Base-by-base conservation (phyloP, 1,140 invertebrate genomes). In the Spodoptera litura region DNA sequence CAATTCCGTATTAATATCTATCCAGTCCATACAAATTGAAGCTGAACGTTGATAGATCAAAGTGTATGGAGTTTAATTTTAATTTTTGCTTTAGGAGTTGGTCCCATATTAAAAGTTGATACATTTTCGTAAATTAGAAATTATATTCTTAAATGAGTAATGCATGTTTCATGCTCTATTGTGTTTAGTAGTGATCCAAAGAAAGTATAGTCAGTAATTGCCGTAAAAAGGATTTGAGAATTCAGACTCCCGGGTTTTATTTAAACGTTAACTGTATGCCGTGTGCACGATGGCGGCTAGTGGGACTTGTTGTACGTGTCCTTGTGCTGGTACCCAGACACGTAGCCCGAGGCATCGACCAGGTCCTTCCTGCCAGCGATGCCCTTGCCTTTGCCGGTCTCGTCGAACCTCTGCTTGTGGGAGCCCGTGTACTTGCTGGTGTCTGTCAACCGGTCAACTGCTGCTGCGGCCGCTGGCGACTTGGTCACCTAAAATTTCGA, bases 361-460 rank as follows among this genome's bases (percentile, higher is more conserved):
- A 97, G 35, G 85, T 99, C 98, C 85, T 97, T 98, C 53, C 98
- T 95, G 13, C 98, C 98, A 31, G 97, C 96, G 76, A 98, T 98
- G 1, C 98, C 98, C 88, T 97, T 97, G n/a, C 98, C 98, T 93
- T 98, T 98, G 20, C 98, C 98, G 1, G 95, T 95, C 59, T 97
- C 96, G 91, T 98, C 98, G 88, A 98, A 99, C 44, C 98, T 96
- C 82, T 98, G 97, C 88, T 97, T 98, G 91, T 98, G 98, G 0
- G 98, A 98, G 8, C 98, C 98, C 0, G 98, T 99, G 93, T 98
- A 99, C 90, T 98, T 98, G 76, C 96, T 97, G 4, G 97, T 96
- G 88, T 99, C 98, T 9, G 99, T 99, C 81, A 99, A 89, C 72
- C 98, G 95, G 76, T 98, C 97, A 2, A 99, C 97, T 4, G 98